Base-by-base conservation (phyloP, 2,113 vertebrate species). In the Azemiops feae region DNA sequence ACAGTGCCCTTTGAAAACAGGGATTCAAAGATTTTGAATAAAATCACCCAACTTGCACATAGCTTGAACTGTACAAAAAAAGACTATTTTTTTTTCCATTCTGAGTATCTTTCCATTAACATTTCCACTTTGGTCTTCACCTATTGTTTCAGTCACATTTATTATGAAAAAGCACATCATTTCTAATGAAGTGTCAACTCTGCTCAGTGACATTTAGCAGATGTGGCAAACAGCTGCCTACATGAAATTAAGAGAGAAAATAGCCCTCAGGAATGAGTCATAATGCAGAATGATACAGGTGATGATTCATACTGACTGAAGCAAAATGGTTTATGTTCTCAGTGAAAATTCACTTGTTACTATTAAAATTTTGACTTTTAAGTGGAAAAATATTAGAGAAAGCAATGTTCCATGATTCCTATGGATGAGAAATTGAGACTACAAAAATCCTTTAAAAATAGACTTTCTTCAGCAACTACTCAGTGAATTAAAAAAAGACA, bases 191-290 rank as follows among this genome's bases (percentile, higher is more conserved):
- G 53, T 3, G 55, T 50, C 69, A 20, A 93, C 2, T 92, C 34
- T 93, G 88, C 91, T 87, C 88, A 34, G 0, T 87, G 92, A 94
- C 93, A 93, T 92, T 94, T 88, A 94, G 91, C 93, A 94, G 85
- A 94, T 47, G 34, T 23, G 58, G 64, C 43, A 86, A 14, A 12
- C 9, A 45, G 25, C 45, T 74, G 86, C 93, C 89, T 85, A 92
- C n/a, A 90, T 20, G 60, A 91, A 45, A 45, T 74, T 0, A 91
- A 94, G 34, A 85, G 89, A 89, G 91, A 97, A 90, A 94, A 52
- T 0, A 92, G 92, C 85, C 93, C 87, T 55, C 85, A 88, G 45
- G 94, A 89, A 87, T 93, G 91, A 93, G 91, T 91, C 95, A 95
- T 11, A 3, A 47, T 1, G 23, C 87, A 92, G 92, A 89, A 88